Base-by-base conservation (phyloP, 1,140 invertebrate species). In the Rhopalosiphum padi region DNA sequence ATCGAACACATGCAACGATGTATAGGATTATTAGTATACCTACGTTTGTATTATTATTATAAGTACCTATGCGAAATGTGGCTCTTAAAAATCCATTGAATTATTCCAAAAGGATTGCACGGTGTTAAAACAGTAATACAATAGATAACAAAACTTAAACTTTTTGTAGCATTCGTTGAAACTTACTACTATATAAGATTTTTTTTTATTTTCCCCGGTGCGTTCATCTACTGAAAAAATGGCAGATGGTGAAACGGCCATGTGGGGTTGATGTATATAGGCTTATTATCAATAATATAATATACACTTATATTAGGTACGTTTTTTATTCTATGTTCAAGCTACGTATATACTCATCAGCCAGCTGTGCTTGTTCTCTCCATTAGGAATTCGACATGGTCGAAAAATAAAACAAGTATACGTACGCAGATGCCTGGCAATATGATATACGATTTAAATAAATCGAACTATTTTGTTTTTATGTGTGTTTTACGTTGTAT, bases 201-300 rank as follows among this genome's bases (percentile, higher is more conserved):
- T 43, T 90, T 43, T 90, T 60, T 90, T 60, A 68, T 43, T 55
- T 35, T 2, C 5, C 37, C 68, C 25, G 5, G 15, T 22, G 41
- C 35, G 35, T 41, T 25, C 51, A 35, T 55, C 35, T 15, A 5
- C 53, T 4, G 89, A 68, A 68, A 43, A 68, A 68, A 90, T 43
- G n/a, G 55, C 89, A 90, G 90, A 91, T 91, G 90, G 91, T 43
- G 48, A 41, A 51, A 83, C 48, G 25, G 46, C 23, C 82, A 93
- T 85, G 82, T 93, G 37, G 60, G 77, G 41, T 53, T 53, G 82
- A 51, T 51, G 15, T 51, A 30, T 53, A 41, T 25, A 43, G n/a
- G 48, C 68, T 48, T 86, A 86, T 83, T 83, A 53, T 55, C 55
- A 85, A 37, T 55, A 68, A 68, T 77, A n/a, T 77, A 77, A 77